phyloP scores from a whole-genome alignment of 1,140 invertebrate species.

The Macrobrachium rosenbergii region DNA sequence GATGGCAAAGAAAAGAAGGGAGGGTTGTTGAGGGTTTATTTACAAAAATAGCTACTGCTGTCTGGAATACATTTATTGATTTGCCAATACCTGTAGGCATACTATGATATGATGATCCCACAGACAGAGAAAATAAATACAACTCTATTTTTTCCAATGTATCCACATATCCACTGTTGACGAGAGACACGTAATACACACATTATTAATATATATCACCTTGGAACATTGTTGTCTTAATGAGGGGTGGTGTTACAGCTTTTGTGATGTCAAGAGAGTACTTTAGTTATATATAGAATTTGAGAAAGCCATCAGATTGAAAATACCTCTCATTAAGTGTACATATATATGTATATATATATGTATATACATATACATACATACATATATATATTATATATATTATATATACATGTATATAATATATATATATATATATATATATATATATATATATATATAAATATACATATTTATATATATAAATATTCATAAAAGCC shows the following conservation, averaged over 20 bases:
- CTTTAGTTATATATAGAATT: background rate
- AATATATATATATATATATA: too few species aligned
- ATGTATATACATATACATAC: too few species aligned
- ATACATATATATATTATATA: too few species aligned
- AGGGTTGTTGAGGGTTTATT: conserved; percentile 46
- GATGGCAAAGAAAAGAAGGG: conserved; percentile 47
- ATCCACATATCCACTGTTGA: background rate
- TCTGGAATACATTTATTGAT: conserved; percentile 57
- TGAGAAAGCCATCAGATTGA: background rate
- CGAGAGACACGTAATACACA: background rate
- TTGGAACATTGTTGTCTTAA: background rate
- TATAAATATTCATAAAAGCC: too few species aligned
- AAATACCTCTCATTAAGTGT: background rate
- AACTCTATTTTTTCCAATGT: too few species aligned
- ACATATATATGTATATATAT: background rate
- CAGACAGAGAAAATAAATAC: too few species aligned
- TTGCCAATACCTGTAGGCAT: background rate
- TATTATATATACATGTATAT: too few species aligned
- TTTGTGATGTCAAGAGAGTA: background rate
- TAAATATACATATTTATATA: too few species aligned
- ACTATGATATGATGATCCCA: too few species aligned
- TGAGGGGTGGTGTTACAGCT: background rate
- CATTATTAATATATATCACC: background rate
- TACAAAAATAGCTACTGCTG: conserved; percentile 57
- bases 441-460: too few species aligned